phyloP scores from a whole-genome alignment of 2,888 invertebrate genomes.

The Monoplex corrugatus region DNA sequence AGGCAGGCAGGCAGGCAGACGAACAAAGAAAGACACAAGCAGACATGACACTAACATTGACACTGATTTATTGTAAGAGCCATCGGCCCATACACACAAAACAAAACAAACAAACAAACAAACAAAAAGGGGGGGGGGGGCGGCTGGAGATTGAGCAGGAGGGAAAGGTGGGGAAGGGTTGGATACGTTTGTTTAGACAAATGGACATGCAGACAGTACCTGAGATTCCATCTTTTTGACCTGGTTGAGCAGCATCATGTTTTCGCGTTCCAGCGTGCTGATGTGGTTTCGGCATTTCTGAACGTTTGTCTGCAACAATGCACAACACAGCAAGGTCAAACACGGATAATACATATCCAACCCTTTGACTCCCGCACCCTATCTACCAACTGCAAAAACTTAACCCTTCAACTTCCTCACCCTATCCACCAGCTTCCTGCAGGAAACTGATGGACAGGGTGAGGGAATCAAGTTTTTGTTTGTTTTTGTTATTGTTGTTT shows the following conservation, averaged over 20 bases:
- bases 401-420: no score
- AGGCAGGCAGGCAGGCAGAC: no score
- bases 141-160: background rate
- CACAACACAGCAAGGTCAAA: slow-evolving; percentile 38
- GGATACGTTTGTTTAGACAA: no score
- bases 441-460: no score
- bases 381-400: no score
- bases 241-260: slow-evolving; percentile 77
- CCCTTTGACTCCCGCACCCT: no score
- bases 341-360: no score
- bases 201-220: slow-evolving; percentile 60
- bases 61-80: no score
- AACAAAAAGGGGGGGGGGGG: background rate
- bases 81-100: background rate
- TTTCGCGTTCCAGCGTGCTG: slow-evolving; percentile 77
- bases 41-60: background rate
- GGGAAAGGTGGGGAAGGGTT: no score
- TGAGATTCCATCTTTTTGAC: slow-evolving; percentile 77
- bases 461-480: no score
- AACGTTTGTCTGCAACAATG: slow-evolving; percentile 72
- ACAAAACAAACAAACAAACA: background rate
- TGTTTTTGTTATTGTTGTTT: no score
- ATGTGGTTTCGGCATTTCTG: slow-evolving; percentile 76
- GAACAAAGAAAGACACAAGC: background rate
- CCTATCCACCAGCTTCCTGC: no score